Conservation (phyloP, 64 coral and sea anemone species). For the Stichodactyla helianthus region DNA sequence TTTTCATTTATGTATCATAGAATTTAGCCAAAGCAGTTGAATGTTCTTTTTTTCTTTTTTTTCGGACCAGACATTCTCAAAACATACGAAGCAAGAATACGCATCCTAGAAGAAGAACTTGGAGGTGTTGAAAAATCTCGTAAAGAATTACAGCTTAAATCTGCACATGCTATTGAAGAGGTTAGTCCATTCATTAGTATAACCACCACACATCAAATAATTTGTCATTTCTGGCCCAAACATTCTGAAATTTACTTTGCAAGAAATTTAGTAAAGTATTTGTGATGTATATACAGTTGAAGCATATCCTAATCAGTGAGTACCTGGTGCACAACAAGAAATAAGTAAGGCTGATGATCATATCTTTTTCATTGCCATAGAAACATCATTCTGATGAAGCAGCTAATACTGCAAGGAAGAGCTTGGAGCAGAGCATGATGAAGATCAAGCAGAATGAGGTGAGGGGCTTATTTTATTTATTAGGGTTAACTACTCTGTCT, state of each 20-base stretch:
- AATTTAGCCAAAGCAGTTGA: too few relatives aligned
- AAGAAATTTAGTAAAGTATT: too few relatives aligned
- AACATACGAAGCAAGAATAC: slow-evolving; percentile 20
- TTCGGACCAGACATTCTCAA: slow-evolving; percentile 1
- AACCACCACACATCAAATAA: neutral
- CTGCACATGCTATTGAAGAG: neutral
- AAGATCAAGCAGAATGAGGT: slow-evolving; percentile 19
- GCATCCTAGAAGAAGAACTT: slow-evolving; percentile 24
- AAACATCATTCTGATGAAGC: slow-evolving; percentile 20
- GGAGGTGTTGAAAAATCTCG: neutral
- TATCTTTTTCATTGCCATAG: neutral
- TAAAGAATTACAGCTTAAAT: slow-evolving; percentile 11
- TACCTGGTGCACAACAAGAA: too few relatives aligned
- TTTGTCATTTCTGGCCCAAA: too few relatives aligned
- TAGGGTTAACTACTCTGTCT: too few relatives aligned
- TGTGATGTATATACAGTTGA: too few relatives aligned
- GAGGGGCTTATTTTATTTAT: too few relatives aligned
- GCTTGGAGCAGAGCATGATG: slow-evolving; percentile 6
- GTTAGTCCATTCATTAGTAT: neutral
- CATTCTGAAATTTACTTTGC: too few relatives aligned
- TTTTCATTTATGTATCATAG: too few relatives aligned
- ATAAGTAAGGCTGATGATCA: neutral
- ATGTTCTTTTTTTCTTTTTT: neutral
- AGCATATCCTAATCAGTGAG: too few relatives aligned
- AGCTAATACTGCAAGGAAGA: slow-evolving; percentile 12